Evolutionary conservation across 2,888 invertebrate genomes (phyloP).

Genomic region (Hofmannophila pseudospretella): DNA sequence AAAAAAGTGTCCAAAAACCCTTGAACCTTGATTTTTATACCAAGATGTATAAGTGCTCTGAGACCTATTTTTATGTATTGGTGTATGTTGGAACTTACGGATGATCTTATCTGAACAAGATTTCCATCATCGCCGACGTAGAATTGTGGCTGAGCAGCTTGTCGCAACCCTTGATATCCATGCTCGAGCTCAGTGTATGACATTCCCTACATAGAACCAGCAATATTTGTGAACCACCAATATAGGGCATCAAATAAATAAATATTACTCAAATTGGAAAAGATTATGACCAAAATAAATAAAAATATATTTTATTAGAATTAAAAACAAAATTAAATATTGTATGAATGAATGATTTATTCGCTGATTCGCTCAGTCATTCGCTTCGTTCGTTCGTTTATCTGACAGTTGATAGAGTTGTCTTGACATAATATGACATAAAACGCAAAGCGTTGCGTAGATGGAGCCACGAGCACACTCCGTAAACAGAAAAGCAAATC

Average conservation of each 20-base stretch:
- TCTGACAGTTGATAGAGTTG: too few relatives aligned
- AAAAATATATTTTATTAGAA: background rate
- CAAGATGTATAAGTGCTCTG: too few relatives aligned
- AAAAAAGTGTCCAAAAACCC: too few relatives aligned
- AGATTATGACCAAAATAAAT: background rate
- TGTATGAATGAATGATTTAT: too few relatives aligned
- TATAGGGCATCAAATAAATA: background rate
- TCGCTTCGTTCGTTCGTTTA: too few relatives aligned
- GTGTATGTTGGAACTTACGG: conserved; percentile 81
- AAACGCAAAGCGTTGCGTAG: too few relatives aligned
- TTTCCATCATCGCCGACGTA: conserved; percentile 85
- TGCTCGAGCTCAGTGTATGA: conserved; percentile 95
- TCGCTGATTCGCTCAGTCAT: too few relatives aligned
- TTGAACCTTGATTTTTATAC: too few relatives aligned
- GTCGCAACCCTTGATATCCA: conserved; percentile 92
- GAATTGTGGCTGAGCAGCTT: conserved; percentile 82
- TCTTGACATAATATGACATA: too few relatives aligned
- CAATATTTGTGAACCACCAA: conserved; percentile 4
- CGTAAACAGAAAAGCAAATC: too few relatives aligned
- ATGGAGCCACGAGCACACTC: too few relatives aligned
- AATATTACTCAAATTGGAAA: background rate
- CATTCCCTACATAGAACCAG: conserved; percentile 78
- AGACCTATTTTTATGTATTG: too few relatives aligned
- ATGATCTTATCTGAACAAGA: conserved; percentile 75
- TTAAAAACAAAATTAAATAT: background rate